These are phyloP conservation scores for Drosophila borborema DNA, from an alignment of 2,888 invertebrate species.

Conservation along the genomic window DNA sequence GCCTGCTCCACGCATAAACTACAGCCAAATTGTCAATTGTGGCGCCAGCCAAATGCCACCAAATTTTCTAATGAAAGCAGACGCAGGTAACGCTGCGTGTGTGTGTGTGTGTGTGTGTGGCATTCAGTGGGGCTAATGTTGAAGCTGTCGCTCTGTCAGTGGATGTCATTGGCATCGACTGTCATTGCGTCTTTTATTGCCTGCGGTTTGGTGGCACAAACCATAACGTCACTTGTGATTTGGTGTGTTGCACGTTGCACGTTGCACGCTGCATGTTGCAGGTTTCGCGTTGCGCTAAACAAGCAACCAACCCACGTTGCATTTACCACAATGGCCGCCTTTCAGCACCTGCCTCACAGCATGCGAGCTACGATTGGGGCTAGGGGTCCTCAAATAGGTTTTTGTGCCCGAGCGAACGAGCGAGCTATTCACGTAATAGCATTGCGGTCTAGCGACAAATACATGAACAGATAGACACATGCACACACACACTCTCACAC, in stretches of 20 bases:
- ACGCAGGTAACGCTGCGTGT: constrained; percentile 23
- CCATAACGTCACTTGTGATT: constrained; percentile 79
- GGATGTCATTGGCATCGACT: constrained; percentile 48
- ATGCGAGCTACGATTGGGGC: constrained; percentile 10
- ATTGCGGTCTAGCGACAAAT: constrained; percentile 69
- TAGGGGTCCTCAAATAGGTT: constrained; percentile 34
- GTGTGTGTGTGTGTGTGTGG: neutral
- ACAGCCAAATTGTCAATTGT: constrained; percentile 77
- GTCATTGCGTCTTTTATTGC: constrained; percentile 79
- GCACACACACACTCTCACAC: neutral
- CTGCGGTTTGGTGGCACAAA: constrained; percentile 77
- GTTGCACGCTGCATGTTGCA: constrained; percentile 10
- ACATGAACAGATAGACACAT: constrained; percentile 23
- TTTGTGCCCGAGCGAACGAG: constrained; percentile 40
- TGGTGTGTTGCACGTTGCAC: constrained; percentile 42
- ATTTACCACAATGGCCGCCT: constrained; percentile 57
- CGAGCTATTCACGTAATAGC: constrained; percentile 73
- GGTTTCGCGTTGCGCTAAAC: constrained; percentile 35
- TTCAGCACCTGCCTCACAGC: constrained; percentile 58
- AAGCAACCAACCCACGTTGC: constrained; percentile 35
- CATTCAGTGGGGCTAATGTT: constrained; percentile 55
- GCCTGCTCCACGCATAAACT: constrained; percentile 73
- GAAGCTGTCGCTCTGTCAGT: constrained; percentile 16
- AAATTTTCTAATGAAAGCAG: constrained; percentile 76
- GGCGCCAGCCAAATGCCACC: constrained; percentile 65